Evolutionary conservation across 2,113 vertebrate species (phyloP), one percentile per base, ranked within the genome.

Genomic region (Petrocephalus microphthalmus): DNA sequence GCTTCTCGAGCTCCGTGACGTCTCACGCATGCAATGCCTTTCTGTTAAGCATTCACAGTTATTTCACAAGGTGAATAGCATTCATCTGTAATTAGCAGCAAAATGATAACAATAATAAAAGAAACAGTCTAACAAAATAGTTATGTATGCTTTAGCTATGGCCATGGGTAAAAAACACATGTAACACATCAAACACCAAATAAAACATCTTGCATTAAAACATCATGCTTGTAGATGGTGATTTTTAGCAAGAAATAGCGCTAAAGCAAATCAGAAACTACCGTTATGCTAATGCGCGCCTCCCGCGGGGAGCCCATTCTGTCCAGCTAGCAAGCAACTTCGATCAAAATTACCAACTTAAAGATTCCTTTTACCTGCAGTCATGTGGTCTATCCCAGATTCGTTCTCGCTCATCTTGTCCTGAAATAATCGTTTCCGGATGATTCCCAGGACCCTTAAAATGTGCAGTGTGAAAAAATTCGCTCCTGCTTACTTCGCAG

Each of bases 401-500:
- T 95, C 93, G 84, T 91, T 94, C 56, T 94, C 94, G n/a, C 90
- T 93, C 95, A 94, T 95, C 89, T n/a, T 93, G 17, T 93, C 92
- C 90, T 88, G 90, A 74, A 90, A 90, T 88, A 88, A 88, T 81
- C 5, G 92, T 94, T 91, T 91, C 90, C 91, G 81, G 90, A 89
- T 85, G 89, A 91, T 89, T 91, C 90, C 93, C 91, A 83, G 91
- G 86, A 37, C 92, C 91, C 90, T 92, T 89, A 84, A 93, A 93
- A 92, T 92, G 92, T 90, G 93, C 92, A 92, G 93, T 92, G 4
- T 88, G 57, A 7, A 74, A 85, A 83, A 88, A 64, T 20, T 81
- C 85, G 45, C 92, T 89, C 90, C 88, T 92, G 20, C 81, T 74
- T 60, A 86, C 64, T 53, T 89, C 86, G 85, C 85, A n/a, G 15